Evolutionary conservation across 2,888 invertebrate genomes (phyloP).

Genomic region (Nomada lathburiana): DNA sequence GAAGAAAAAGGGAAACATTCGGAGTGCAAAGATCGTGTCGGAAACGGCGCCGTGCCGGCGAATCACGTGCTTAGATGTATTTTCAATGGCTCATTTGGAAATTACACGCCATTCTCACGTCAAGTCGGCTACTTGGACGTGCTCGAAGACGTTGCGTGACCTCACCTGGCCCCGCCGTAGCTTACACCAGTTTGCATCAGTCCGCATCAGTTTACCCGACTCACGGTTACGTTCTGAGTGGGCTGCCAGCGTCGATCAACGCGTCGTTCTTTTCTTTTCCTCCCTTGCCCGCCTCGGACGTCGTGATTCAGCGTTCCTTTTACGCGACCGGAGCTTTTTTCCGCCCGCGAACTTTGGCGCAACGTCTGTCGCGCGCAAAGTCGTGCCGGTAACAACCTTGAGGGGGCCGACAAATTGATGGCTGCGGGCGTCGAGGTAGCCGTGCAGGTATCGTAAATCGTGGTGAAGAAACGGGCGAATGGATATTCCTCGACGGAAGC

Average conservation of each 20-base stretch:
- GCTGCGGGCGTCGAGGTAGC: constrained; percentile 12
- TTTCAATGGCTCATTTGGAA: constrained; percentile 69
- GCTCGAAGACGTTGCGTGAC: constrained; percentile 68
- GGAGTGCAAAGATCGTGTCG: constrained; percentile 45
- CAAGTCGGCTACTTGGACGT: constrained; percentile 64
- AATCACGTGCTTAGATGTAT: constrained; percentile 49
- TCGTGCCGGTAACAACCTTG: background rate
- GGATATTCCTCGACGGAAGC: constrained; percentile 10
- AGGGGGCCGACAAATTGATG: constrained; percentile 52
- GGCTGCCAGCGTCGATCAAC: constrained; percentile 48
- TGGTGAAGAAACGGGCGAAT: constrained; percentile 25
- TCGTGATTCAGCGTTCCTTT: constrained; percentile 61
- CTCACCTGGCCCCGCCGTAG: constrained; percentile 39
- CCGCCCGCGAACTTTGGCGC: constrained; percentile 20
- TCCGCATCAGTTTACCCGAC: constrained; percentile 66
- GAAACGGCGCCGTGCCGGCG: constrained; percentile 14
- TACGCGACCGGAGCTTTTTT: constrained; percentile 6
- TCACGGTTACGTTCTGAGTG: constrained; percentile 39
- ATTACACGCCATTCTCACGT: constrained; percentile 72
- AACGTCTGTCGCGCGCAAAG: constrained; percentile 6
- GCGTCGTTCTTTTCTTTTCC: constrained; percentile 1
- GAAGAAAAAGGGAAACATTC: background rate
- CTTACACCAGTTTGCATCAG: constrained; percentile 66
- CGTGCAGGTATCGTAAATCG: constrained; percentile 32
- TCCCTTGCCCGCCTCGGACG: background rate